These are phyloP conservation scores for Montifringilla adamsi DNA, from an alignment of 2,113 vertebrate species.

Conservation along the genomic window DNA sequence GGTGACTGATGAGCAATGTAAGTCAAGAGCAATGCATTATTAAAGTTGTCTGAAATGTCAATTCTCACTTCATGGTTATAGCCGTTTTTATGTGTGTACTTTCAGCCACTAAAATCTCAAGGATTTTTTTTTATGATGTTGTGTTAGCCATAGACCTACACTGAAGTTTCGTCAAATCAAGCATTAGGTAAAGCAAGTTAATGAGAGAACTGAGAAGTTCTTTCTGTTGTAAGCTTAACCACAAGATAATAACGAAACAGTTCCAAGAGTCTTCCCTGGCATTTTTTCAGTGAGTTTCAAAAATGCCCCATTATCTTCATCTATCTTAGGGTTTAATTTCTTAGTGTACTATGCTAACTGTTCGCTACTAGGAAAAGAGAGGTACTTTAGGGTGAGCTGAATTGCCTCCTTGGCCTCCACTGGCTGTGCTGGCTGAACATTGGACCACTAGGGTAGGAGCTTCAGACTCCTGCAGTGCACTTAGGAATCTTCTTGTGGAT, in stretches of 20 bases:
- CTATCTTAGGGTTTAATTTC: neutral
- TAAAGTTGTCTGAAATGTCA: neutral
- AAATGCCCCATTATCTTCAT: neutral
- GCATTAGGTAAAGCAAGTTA: neutral
- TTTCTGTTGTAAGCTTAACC: neutral
- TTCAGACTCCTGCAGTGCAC: neutral
- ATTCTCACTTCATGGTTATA: neutral
- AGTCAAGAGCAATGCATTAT: neutral
- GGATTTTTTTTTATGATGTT: neutral
- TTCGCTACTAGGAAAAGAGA: neutral
- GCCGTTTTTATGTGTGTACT: neutral
- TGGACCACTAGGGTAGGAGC: neutral
- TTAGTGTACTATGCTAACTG: neutral
- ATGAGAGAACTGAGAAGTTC: neutral
- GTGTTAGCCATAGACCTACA: neutral
- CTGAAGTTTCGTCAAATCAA: neutral
- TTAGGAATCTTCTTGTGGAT: neutral
- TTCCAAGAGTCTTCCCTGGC: neutral
- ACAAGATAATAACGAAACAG: neutral
- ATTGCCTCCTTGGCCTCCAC: neutral
- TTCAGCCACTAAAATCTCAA: neutral
- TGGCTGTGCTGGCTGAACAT: neutral
- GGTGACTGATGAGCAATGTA: neutral
- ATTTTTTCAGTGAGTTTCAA: neutral
- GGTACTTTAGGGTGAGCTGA: neutral